Conservation (phyloP, 2,888 invertebrate genomes). For the Euphydryas editha region DNA sequence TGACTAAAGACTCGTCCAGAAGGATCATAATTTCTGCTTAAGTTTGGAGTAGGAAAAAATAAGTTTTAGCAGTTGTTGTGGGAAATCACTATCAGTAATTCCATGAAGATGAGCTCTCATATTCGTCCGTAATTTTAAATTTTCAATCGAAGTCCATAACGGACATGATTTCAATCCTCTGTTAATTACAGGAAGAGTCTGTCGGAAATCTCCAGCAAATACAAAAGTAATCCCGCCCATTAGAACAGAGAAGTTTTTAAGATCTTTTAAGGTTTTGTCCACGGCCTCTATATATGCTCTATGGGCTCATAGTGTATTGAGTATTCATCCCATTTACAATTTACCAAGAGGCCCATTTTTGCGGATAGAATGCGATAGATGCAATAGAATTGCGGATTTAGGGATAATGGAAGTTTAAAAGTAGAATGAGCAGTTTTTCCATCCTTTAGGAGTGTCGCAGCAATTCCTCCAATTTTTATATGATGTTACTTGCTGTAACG, state of each 20-base stretch:
- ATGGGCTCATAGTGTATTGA: conserved; percentile 42
- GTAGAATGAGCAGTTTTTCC: conserved; percentile 19
- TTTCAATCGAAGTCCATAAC: conserved; percentile 34
- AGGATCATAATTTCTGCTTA: neutral
- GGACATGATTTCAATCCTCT: conserved; percentile 39
- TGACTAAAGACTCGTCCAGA: neutral
- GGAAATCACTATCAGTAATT: conserved; percentile 41
- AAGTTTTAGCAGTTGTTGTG: conserved; percentile 45
- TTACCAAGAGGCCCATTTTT: conserved; percentile 51
- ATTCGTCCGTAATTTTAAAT: conserved; percentile 28
- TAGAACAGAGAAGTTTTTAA: conserved; percentile 11
- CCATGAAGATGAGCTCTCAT: conserved; percentile 46
- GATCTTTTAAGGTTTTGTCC: neutral
- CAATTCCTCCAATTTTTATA: too few relatives aligned
- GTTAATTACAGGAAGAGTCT: conserved; percentile 40
- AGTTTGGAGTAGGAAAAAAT: conserved; percentile 25
- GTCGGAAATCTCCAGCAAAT: conserved; percentile 44
- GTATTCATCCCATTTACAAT: conserved; percentile 45
- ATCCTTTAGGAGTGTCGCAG: conserved; percentile 1
- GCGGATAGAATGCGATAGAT: conserved; percentile 32
- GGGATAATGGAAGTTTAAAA: conserved; percentile 17
- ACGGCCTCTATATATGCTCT: conserved; percentile 3
- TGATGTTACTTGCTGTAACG: too few relatives aligned
- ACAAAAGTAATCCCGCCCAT: conserved; percentile 43
- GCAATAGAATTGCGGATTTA: conserved; percentile 37